phyloP scores from a whole-genome alignment of 2,113 vertebrate species.

The Prunella fulvescens region DNA sequence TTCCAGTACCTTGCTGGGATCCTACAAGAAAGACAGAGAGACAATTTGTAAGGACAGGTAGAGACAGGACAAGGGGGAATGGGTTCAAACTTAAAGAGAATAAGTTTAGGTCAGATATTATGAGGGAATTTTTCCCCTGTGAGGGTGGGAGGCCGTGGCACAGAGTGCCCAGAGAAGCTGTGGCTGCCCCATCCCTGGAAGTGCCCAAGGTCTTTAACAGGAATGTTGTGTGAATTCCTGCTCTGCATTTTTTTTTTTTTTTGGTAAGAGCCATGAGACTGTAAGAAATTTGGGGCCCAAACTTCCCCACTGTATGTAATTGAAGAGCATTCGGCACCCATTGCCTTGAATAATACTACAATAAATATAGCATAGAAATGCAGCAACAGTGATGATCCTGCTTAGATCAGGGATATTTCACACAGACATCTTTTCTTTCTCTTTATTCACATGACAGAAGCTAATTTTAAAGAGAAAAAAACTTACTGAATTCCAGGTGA shows the following conservation, averaged over 20 bases:
- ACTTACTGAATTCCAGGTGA: not conserved
- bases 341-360: not conserved
- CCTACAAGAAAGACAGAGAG: no score
- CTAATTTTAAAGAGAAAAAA: not conserved
- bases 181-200: not conserved
- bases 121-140: not conserved
- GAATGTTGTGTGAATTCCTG: not conserved
- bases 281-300: not conserved
- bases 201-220: not conserved
- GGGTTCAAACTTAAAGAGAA: not conserved
- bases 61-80: not conserved
- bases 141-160: not conserved
- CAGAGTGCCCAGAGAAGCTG: not conserved
- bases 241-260: not conserved
- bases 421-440: not conserved
- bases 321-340: not conserved
- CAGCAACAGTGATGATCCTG: not conserved
- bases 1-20: not conserved
- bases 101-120: not conserved
- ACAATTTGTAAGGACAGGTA: not conserved
- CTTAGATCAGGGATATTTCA: not conserved
- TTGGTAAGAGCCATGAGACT: not conserved
- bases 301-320: not conserved
- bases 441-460: not conserved
- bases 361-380: not conserved